Conservation (phyloP, 2,797 vertebrate genomes). For the Bradypodion ventrale region DNA sequence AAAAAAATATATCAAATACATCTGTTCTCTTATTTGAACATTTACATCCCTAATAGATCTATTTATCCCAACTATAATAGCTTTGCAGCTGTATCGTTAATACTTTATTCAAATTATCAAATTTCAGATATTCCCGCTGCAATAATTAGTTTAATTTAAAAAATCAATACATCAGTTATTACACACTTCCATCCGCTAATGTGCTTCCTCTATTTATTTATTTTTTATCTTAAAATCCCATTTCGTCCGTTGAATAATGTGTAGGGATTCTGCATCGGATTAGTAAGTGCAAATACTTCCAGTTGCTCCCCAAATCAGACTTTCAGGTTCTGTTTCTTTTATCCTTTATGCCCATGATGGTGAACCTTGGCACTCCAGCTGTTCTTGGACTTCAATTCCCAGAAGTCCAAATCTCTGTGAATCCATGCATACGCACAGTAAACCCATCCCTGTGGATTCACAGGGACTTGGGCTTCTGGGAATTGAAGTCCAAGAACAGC, state of each 20-base stretch:
- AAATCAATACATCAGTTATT: background rate
- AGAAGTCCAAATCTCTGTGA: too few species aligned
- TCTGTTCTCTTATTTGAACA: constrained; percentile 8
- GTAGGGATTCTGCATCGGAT: background rate
- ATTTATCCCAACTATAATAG: background rate
- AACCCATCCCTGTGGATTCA: too few species aligned
- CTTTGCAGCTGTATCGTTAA: background rate
- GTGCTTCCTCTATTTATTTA: background rate
- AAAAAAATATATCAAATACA: background rate
- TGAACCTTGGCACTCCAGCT: too few species aligned
- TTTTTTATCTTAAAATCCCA: background rate
- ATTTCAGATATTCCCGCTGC: background rate
- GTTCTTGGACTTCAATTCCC: too few species aligned
- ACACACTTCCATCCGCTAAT: background rate
- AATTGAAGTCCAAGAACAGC: too few species aligned
- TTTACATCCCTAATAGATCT: constrained; percentile 30
- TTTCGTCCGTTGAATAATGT: too few species aligned
- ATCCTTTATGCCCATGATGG: background rate
- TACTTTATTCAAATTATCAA: background rate
- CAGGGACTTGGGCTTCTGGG: too few species aligned
- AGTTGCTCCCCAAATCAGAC: background rate
- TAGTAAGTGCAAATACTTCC: background rate
- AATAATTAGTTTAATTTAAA: background rate
- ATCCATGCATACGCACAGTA: too few species aligned
- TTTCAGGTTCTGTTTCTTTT: background rate